Conservation (phyloP, 2,113 vertebrate genomes). For the Abramis brama region DNA sequence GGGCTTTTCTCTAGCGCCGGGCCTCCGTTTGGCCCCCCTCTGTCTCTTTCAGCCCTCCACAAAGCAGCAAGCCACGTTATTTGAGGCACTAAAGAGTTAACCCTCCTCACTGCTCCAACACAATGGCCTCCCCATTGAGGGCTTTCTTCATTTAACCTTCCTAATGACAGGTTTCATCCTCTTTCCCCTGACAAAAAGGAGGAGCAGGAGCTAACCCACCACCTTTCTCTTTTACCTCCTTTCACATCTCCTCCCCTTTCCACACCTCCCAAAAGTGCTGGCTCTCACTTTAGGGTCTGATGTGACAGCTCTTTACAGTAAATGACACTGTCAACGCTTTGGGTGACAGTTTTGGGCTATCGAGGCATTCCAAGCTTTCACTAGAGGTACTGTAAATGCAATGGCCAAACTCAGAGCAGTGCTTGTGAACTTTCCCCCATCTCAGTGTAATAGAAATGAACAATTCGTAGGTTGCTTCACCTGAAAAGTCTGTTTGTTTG, state of each 20-base stretch:
- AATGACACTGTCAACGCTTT: constrained; percentile 64
- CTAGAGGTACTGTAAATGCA: neutral
- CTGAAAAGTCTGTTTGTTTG: neutral
- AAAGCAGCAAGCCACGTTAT: constrained; percentile 79
- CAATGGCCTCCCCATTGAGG: constrained; percentile 72
- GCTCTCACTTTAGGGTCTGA: constrained; percentile 37
- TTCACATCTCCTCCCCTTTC: constrained; percentile 28
- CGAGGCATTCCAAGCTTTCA: neutral
- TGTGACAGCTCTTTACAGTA: constrained; percentile 57
- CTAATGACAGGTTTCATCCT: constrained; percentile 84
- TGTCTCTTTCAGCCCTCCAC: constrained; percentile 74
- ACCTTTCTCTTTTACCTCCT: constrained; percentile 64
- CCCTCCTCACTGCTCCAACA: constrained; percentile 72
- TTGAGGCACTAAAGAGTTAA: constrained; percentile 78
- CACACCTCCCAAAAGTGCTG: constrained; percentile 26
- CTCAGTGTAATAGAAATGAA: neutral
- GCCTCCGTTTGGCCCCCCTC: constrained; percentile 68
- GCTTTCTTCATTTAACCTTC: constrained; percentile 77
- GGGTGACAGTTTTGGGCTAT: constrained; percentile 43
- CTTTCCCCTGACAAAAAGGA: constrained; percentile 69
- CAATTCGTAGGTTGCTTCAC: neutral
- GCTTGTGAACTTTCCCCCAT: neutral
- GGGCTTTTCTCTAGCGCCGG: constrained; percentile 71
- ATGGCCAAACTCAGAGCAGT: neutral
- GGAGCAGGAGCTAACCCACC: constrained; percentile 67